A percentile compares a stretch with the other conserved stretches of the same genome.
Conservation (phyloP, 2,888 invertebrate species). For the Dioctria rufipes region DNA sequence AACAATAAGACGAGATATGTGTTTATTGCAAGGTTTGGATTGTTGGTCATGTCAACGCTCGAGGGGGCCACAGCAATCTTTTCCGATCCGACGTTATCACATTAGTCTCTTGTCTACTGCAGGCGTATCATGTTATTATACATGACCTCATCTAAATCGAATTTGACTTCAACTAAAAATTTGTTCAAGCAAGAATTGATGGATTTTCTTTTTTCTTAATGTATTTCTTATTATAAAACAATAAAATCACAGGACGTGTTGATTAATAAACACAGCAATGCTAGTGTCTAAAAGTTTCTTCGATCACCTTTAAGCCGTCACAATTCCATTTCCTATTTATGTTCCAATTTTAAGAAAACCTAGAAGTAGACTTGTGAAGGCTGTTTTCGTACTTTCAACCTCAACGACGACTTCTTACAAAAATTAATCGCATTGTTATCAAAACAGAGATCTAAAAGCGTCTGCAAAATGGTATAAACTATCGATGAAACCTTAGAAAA, state of each 20-base stretch:
- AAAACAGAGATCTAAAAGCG: constrained; percentile 47
- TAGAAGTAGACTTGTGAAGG: constrained; percentile 12
- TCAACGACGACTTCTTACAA: constrained; percentile 18
- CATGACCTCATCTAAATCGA: no score
- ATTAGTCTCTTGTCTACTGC: constrained; percentile 25
- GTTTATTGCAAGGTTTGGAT: constrained; percentile 34
- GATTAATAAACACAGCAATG: background rate
- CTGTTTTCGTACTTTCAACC: background rate
- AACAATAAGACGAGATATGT: constrained; percentile 53
- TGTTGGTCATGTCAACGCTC: constrained; percentile 40
- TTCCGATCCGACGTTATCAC: constrained; percentile 34
- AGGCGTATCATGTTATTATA: no score
- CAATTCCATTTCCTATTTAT: constrained; percentile 34
- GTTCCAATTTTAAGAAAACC: constrained; percentile 31
- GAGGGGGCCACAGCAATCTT: constrained; percentile 38
- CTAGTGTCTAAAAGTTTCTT: background rate
- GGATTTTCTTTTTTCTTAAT: no score
- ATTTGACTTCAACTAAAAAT: no score
- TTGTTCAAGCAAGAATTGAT: no score
- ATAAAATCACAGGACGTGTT: constrained; percentile 22
- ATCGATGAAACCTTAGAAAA: constrained; percentile 43
- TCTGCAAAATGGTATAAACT: constrained; percentile 33
- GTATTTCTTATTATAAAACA: background rate
- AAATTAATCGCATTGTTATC: constrained; percentile 47
- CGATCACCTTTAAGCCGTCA: background rate